Evolutionary conservation across 1,140 invertebrate genomes (phyloP), one percentile per base, ranked within the genome.

Genomic region (Drosophila nebulosa): DNA sequence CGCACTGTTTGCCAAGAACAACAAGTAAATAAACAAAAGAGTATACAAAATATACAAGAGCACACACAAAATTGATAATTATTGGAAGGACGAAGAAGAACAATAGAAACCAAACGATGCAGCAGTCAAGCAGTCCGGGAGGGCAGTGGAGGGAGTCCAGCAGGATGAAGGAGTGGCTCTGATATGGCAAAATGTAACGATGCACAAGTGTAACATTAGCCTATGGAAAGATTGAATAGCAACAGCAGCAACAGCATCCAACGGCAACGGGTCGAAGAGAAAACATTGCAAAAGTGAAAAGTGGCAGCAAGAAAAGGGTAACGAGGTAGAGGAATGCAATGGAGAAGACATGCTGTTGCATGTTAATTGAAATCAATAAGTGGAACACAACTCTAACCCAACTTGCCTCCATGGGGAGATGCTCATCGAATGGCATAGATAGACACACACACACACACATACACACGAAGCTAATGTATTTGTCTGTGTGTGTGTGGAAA

Each of bases 321-420:
- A 69, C 51, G 56, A 27, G 61, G 77, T 60, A 36, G 24, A 39
- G 30, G 27, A 58, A 35, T 59, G 78, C 83, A 88, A 46, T 67
- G 72, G 26, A 74, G 79, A 77, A 83, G 83, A 88, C 83, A 88
- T 88, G 83, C 83, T 88, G 83, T 88, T 88, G 83, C 83, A 88
- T 88, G 83, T 88, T 88, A 88, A 88, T 88, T 88, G 83, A 88
- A 88, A 88, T 88, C 83, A 88, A 88, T 88, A 88, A 88, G 83
- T 88, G 84, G 59, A 88, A 69, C 78, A 70, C 77, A 69, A 46
- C 58, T 46, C 68, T 60, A 55, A 61, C 61, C 51, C 60, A 27
- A 18, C 58, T 14, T 22, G 14, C 24, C 24, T 32, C 52, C 26
- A 32, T 32, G 14, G 52, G 26, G 26, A 32, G 16, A 16, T 7